phyloP scores from a whole-genome alignment of 2,797 vertebrate genomes.

The Furcifer pardalis region DNA sequence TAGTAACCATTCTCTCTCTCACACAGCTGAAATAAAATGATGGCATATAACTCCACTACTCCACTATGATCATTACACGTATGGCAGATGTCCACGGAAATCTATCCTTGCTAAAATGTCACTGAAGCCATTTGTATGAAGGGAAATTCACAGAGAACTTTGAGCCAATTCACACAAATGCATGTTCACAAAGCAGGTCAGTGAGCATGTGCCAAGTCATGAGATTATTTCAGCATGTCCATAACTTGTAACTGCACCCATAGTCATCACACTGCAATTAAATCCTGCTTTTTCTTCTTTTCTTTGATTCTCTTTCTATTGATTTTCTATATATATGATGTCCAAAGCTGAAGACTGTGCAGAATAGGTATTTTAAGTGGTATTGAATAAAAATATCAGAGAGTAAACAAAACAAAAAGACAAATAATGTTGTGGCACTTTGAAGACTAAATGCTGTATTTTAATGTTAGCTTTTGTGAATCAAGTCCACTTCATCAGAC shows the following conservation, averaged over 20 bases:
- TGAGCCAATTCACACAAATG: slow-evolving; percentile 18
- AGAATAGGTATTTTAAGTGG: not conserved
- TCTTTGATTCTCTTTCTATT: not conserved
- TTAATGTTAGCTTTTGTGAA: too few species aligned
- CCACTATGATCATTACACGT: not conserved
- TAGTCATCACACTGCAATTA: not conserved
- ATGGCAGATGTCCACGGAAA: slow-evolving; percentile 20
- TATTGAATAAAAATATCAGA: not conserved
- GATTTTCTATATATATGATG: not conserved
- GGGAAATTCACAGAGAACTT: not conserved
- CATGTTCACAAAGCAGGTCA: slow-evolving; percentile 7
- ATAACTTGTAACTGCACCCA: not conserved
- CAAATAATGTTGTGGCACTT: too few species aligned
- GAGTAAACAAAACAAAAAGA: too few species aligned
- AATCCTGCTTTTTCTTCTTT: not conserved
- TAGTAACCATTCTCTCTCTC: slow-evolving; percentile 43
- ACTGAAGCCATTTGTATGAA: slow-evolving; percentile 22
- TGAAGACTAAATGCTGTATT: too few species aligned
- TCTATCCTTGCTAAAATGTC: slow-evolving; percentile 32
- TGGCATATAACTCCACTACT: slow-evolving; percentile 36
- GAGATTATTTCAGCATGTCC: slow-evolving; percentile 1
- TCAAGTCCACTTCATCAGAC: too few species aligned
- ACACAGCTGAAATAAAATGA: slow-evolving; percentile 47
- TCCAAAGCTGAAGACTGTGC: not conserved
- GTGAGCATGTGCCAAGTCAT: not conserved